Conservation (phyloP, 2,797 vertebrate species). For the Lacerta bilineata region DNA sequence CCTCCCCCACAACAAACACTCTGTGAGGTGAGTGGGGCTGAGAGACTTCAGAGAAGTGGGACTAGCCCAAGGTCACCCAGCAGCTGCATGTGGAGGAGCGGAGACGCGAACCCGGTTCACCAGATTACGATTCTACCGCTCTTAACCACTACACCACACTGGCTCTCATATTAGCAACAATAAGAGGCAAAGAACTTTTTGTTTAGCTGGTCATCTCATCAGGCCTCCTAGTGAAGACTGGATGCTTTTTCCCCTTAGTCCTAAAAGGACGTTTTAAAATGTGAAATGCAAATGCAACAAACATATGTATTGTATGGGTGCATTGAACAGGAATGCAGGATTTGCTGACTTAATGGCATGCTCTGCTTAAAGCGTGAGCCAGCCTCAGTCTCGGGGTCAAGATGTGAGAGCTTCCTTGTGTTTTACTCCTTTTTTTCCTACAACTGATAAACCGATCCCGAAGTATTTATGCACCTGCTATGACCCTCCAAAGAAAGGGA, state of each 20-base stretch:
- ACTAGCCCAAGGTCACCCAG: too few relatives aligned
- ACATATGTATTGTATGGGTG: background rate
- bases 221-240: background rate
- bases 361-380: background rate
- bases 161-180: background rate
- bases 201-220: background rate
- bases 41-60: too few relatives aligned
- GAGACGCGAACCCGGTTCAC: too few relatives aligned
- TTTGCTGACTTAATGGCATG: background rate
- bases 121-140: too few relatives aligned
- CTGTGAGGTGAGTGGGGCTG: too few relatives aligned
- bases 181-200: background rate
- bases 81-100: too few relatives aligned
- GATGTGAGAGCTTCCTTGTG: background rate
- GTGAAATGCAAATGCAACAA: background rate
- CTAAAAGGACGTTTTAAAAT: background rate
- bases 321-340: background rate
- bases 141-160: too few relatives aligned
- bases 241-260: background rate
- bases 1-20: too few relatives aligned
- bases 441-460: too few relatives aligned
- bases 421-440: too few relatives aligned
- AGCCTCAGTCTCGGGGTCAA: background rate
- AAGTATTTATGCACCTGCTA: too few relatives aligned
- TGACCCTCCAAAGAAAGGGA: too few relatives aligned